Evolutionary conservation across 2,888 invertebrate genomes (phyloP).

Genomic region (Epinotia demarniana): DNA sequence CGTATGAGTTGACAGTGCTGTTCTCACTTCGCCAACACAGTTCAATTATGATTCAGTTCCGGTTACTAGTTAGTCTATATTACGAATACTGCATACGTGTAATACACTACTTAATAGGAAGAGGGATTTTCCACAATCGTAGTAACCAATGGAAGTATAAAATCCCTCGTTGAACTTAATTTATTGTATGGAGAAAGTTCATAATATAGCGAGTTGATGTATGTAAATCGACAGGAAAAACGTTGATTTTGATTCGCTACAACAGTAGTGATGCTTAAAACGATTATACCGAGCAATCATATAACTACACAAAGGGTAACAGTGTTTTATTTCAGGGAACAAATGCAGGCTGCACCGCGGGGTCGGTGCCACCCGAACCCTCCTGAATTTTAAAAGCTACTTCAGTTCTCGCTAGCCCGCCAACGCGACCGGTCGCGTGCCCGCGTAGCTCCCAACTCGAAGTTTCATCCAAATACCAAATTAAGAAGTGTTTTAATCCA

Average conservation of each 20-base stretch:
- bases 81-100: neutral
- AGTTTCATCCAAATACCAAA: constrained; percentile 53
- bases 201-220: too few relatives aligned
- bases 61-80: neutral
- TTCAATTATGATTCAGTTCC: neutral
- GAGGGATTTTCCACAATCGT: too few relatives aligned
- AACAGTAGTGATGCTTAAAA: constrained; percentile 50
- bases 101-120: neutral
- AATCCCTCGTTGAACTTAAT: too few relatives aligned
- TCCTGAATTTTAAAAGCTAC: constrained; percentile 58
- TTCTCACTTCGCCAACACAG: neutral
- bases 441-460: constrained; percentile 50
- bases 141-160: too few relatives aligned
- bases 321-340: constrained; percentile 57
- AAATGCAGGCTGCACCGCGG: constrained; percentile 58
- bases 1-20: neutral
- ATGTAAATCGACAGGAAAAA: too few relatives aligned
- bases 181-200: too few relatives aligned
- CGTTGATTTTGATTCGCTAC: constrained; percentile 47
- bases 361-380: constrained; percentile 54
- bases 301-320: constrained; percentile 62
- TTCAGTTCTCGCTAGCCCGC: constrained; percentile 63
- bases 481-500: constrained; percentile 56
- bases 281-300: constrained; percentile 58
- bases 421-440: constrained; percentile 51